Base-by-base conservation (phyloP, 2,888 invertebrate genomes). In the Thera britannica region DNA sequence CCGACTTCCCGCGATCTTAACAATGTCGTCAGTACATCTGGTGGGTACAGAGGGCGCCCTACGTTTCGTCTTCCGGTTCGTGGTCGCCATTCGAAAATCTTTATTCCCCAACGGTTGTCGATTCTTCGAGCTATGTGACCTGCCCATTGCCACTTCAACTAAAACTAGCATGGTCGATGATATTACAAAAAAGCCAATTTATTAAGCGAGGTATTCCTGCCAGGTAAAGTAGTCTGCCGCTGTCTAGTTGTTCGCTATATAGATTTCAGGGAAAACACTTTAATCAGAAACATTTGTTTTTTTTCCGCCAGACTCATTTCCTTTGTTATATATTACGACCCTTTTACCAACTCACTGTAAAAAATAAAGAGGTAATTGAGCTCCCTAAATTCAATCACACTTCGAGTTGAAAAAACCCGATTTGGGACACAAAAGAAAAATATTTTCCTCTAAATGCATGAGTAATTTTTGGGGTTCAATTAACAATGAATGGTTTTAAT, bases 401-500 rank as follows among this genome's bases (percentile, higher is more conserved):
- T 44, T 58, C 51, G 58, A 63, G 58, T 41, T 36, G 48, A 51
- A 44, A 44, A 63, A 63, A 58, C 44, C 51, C 38, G 48, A 49
- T 63, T 63, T 44, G 34, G 23, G 36, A 44, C 58, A 63, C 63
- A 63, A 63, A 52, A 63, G 63, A 63, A 63, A 51, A 51, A 63
- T 63, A 63, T 63, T 63, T 58, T 44, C 12, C 51, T 34, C 35
- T 48, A 56, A 65, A 64, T 55, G 59, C 58, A 56, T 65, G 65
- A 65, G 60, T 56, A 56, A 59, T 59, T 65, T 65, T 64, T 59
- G 38, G 55, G 59, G 48, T 65, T 55, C 65, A 59, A 65, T 59
- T 59, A 65, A 55, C 65, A 65, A 46, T 58, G 58, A 63, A 57
- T 48, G 55, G 62, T 49, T 63, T 52, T 3, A 49, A 49, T 51